A percentile compares a stretch with the other conserved stretches of the same genome.
These are phyloP conservation scores for Latrodectus elegans DNA, from an alignment of 2,888 invertebrate species.

Conservation along the genomic window DNA sequence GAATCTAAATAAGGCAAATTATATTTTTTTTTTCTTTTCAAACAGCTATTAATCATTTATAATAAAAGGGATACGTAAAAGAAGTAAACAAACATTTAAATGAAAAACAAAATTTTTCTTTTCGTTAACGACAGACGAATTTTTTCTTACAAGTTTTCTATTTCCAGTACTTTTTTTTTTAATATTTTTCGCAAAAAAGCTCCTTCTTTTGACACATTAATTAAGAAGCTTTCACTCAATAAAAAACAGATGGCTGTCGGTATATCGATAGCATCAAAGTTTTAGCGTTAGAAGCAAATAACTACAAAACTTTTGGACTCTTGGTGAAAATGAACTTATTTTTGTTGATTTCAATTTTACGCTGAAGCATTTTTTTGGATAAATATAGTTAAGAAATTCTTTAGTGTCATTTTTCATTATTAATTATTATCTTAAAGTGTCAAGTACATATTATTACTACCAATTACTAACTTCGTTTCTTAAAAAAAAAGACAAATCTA, in stretches of 20 bases:
- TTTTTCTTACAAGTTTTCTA: constrained; percentile 35
- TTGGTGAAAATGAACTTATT: too few species aligned
- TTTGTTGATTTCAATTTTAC: too few species aligned
- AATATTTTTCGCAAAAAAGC: constrained; percentile 36
- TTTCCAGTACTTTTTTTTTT: not conserved
- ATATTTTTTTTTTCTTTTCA: too few species aligned
- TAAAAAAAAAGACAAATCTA: too few species aligned
- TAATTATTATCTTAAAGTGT: too few species aligned
- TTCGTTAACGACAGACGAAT: constrained; percentile 26
- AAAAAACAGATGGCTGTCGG: constrained; percentile 53
- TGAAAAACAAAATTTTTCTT: not conserved
- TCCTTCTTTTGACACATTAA: constrained; percentile 52
- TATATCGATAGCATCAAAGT: constrained; percentile 34
- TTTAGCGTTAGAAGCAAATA: not conserved
- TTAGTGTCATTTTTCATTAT: too few species aligned
- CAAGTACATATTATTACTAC: too few species aligned
- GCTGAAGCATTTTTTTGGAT: too few species aligned
- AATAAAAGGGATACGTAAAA: not conserved
- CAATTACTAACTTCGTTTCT: too few species aligned
- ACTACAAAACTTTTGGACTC: not conserved
- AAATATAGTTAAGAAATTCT: too few species aligned
- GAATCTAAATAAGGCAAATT: too few species aligned
- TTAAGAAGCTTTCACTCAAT: constrained; percentile 52
- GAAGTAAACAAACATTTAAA: not conserved
- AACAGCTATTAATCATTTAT: not conserved